These are phyloP conservation scores for Psammodynastes pulverulentus DNA, from an alignment of 2,113 vertebrate species.

Conservation along the genomic window DNA sequence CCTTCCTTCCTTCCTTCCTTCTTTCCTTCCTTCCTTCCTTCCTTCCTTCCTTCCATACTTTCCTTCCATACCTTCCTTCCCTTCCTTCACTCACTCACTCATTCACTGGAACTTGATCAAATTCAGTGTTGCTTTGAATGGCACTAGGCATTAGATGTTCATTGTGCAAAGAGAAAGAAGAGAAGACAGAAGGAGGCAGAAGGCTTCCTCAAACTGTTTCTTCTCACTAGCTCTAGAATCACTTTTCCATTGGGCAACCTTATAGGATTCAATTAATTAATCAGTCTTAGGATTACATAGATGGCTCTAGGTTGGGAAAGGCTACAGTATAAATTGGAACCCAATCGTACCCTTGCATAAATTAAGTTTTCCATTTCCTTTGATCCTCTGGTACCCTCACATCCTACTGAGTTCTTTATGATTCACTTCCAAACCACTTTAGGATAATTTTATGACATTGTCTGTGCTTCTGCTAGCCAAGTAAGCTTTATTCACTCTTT, in stretches of 20 bases:
- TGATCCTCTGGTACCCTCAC: not conserved
- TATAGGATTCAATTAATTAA: not conserved
- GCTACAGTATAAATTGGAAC: not conserved
- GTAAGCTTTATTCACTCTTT: not conserved
- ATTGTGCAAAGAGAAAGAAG: not conserved
- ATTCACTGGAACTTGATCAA: constrained; percentile 7
- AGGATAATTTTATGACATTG: not conserved
- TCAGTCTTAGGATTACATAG: not conserved
- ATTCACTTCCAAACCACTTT: not conserved
- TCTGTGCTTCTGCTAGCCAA: not conserved
- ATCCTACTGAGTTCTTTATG: not conserved
- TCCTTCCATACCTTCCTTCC: too few relatives aligned
- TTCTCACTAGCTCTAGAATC: not conserved
- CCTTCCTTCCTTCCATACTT: too few relatives aligned
- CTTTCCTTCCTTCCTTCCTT: too few relatives aligned
- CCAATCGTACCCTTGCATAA: not conserved
- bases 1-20: too few relatives aligned
- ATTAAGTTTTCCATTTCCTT: not conserved
- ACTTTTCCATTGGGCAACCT: not conserved
- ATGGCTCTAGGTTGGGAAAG: not conserved
- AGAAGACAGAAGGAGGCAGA: not conserved
- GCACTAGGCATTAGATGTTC: not conserved
- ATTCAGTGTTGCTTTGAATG: not conserved
- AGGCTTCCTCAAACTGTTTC: too few relatives aligned
- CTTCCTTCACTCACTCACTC: too few relatives aligned